Evolutionary conservation across 2,797 vertebrate species (phyloP).

Genomic region (Sphenodon punctatus): DNA sequence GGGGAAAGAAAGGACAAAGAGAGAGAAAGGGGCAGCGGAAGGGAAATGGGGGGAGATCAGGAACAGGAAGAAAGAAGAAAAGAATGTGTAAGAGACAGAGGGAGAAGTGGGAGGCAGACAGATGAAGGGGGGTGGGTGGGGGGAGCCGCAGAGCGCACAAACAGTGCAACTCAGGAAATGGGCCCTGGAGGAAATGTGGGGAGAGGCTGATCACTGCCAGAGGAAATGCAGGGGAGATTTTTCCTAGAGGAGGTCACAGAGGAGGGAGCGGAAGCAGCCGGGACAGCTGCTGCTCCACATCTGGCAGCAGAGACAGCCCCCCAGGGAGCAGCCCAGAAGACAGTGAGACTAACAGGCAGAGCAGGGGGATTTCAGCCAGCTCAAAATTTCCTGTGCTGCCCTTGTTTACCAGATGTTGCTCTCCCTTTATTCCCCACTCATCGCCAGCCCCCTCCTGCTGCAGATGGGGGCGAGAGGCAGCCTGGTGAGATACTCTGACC

Average conservation of each 20-base stretch:
- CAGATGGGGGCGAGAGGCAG: not conserved
- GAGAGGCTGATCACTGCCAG: not conserved
- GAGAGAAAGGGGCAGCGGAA: not conserved
- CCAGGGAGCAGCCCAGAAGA: constrained; percentile 42
- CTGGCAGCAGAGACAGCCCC: constrained; percentile 58
- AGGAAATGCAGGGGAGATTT: constrained; percentile 56
- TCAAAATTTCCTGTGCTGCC: constrained; percentile 41
- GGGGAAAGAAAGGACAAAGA: not conserved
- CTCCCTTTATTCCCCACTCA: not conserved
- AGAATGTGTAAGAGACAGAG: too few relatives aligned
- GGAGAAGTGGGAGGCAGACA: not conserved
- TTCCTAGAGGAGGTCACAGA: constrained; percentile 69
- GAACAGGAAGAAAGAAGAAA: too few relatives aligned
- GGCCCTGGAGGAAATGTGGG: constrained; percentile 43
- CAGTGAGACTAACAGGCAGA: not conserved
- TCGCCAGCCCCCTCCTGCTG: not conserved
- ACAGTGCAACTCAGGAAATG: constrained; percentile 46
- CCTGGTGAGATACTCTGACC: too few relatives aligned
- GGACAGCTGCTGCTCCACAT: constrained; percentile 79
- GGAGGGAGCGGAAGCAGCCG: constrained; percentile 56
- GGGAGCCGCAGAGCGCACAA: not conserved
- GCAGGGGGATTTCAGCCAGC: not conserved
- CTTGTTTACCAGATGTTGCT: constrained; percentile 48
- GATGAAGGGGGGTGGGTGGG: not conserved
- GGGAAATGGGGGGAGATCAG: too few relatives aligned